Percentiles rank a stretch among this genome's conserved stretches.
Conservation (phyloP, 2,113 vertebrate genomes). For the Engraulis encrasicolus region DNA sequence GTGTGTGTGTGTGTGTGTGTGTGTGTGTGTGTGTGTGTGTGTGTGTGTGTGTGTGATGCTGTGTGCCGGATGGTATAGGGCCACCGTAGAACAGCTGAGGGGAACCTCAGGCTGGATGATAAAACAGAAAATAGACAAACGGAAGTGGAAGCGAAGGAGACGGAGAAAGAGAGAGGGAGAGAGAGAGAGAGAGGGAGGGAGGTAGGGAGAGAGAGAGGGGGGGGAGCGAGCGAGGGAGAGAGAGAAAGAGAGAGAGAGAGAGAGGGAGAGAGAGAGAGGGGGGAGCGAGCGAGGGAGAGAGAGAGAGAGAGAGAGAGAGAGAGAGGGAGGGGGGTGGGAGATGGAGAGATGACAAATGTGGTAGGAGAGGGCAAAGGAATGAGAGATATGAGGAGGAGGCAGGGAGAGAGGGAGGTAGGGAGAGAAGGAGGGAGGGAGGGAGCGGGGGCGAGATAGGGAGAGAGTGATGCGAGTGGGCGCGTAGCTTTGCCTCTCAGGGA, state of each 20-base stretch:
- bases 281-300: neutral
- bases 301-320: neutral
- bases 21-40: neutral
- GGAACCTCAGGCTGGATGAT: slow-evolving; percentile 40
- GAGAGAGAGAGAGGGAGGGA: neutral
- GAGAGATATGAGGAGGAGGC: neutral
- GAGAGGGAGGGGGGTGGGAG: neutral
- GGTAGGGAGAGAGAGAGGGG: neutral
- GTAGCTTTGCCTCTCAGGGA: slow-evolving; percentile 39
- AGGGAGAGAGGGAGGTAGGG: neutral
- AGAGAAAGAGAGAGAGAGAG: neutral
- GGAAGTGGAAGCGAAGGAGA: slow-evolving; percentile 7
- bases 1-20: neutral
- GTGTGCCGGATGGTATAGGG: slow-evolving; percentile 33
- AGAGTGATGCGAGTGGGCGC: slow-evolving; percentile 40
- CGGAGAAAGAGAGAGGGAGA: neutral
- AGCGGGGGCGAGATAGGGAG: slow-evolving; percentile 15
- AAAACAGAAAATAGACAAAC: slow-evolving; percentile 41
- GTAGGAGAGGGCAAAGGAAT: slow-evolving; percentile 26
- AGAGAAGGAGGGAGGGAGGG: neutral
- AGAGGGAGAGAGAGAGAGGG: neutral
- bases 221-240: neutral
- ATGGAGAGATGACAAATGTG: slow-evolving; percentile 42
- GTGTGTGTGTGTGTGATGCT: slow-evolving; percentile 26
- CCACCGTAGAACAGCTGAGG: slow-evolving; percentile 36